These are phyloP conservation scores for Suncus etruscus DNA, from an alignment of 2,113 vertebrate genomes.

Conservation along the genomic window DNA sequence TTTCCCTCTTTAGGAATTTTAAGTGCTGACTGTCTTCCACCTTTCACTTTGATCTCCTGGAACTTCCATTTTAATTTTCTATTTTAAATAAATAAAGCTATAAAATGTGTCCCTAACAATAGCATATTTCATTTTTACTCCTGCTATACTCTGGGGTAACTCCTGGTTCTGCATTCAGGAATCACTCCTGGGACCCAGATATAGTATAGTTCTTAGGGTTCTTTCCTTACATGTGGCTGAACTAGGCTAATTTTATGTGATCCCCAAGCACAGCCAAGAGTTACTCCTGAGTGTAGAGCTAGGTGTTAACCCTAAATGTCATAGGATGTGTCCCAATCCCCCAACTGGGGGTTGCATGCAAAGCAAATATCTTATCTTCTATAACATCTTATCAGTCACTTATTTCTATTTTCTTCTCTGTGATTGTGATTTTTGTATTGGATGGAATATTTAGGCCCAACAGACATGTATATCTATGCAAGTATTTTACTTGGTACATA, in stretches of 20 bases:
- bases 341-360: not conserved
- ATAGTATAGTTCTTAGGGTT: no score
- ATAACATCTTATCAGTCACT: no score
- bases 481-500: constrained; percentile 14
- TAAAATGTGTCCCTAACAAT: not conserved
- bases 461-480: not conserved
- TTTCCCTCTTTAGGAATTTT: not conserved
- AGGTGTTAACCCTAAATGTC: no score
- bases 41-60: not conserved
- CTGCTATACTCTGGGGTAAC: no score
- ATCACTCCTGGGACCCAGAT: no score
- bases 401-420: constrained; percentile 36
- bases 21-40: not conserved
- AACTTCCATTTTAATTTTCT: not conserved
- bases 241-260: no score
- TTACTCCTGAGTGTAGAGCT: no score
- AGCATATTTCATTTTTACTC: not conserved
- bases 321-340: no score
- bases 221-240: no score
- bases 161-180: no score
- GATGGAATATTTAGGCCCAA: not conserved
- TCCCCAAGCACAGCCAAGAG: no score
- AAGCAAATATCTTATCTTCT: no score
- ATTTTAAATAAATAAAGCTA: not conserved
- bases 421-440: not conserved